phyloP scores from a whole-genome alignment of 64 coral and sea anemone genomes.

The Pachyseris speciosa region DNA sequence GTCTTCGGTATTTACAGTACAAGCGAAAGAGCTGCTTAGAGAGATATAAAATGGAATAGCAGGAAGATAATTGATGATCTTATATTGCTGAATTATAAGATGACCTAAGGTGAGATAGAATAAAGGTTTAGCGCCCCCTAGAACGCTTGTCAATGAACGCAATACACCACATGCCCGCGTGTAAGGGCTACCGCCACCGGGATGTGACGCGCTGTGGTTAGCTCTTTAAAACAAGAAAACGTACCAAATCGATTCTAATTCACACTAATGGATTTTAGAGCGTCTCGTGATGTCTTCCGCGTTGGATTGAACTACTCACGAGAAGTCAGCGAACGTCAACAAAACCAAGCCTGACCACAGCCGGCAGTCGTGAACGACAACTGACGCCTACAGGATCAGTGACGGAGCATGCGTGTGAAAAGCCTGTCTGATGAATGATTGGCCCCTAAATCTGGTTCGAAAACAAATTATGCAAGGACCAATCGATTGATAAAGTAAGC shows the following conservation, averaged over 20 bases:
- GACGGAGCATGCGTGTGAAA: conserved; percentile 50
- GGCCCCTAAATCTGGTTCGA: conserved; percentile 12
- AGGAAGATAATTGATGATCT: conserved; percentile 70
- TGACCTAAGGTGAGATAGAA: conserved; percentile 57
- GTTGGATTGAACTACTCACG: not conserved
- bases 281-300: conserved; percentile 39
- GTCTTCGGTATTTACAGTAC: conserved; percentile 50
- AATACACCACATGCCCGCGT: conserved; percentile 71
- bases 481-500: conserved; percentile 63
- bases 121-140: conserved; percentile 75
- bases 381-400: conserved; percentile 53
- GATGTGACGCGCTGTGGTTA: conserved; percentile 60
- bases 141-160: conserved; percentile 64
- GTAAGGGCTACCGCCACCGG: conserved; percentile 45
- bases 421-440: conserved; percentile 54
- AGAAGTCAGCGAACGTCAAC: conserved; percentile 12
- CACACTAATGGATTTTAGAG: conserved; percentile 54
- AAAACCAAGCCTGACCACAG: conserved; percentile 11
- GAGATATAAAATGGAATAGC: conserved; percentile 50
- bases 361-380: conserved; percentile 4
- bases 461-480: conserved; percentile 55
- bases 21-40: conserved; percentile 51
- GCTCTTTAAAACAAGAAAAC: conserved; percentile 66
- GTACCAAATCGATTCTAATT: conserved; percentile 64
- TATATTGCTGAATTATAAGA: conserved; percentile 60